A percentile compares a stretch with the other conserved stretches of the same genome.
Evolutionary conservation across 2,113 vertebrate species (phyloP).

Genomic region (Macquaria australasica): DNA sequence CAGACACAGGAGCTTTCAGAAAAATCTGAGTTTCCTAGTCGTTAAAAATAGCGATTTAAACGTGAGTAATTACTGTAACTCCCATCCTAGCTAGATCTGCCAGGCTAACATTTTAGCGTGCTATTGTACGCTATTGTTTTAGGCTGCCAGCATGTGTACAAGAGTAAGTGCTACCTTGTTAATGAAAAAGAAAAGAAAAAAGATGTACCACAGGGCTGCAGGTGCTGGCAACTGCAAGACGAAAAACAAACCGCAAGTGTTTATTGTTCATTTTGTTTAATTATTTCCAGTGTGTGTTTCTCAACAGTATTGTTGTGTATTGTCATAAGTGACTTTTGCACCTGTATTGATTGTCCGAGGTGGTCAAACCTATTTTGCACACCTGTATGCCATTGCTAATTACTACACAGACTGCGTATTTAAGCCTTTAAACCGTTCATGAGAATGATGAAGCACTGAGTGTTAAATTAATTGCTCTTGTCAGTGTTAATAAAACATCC

Average conservation of each 20-base stretch:
- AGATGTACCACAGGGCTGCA: background rate
- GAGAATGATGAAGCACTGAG: no score
- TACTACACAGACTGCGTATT: background rate
- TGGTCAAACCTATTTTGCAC: no score
- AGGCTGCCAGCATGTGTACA: no score
- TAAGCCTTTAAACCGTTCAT: background rate
- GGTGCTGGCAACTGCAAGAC: background rate
- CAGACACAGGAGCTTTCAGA: background rate
- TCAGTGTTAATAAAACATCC: no score
- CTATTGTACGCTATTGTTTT: background rate
- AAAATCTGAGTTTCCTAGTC: no score
- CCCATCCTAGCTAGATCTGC: background rate
- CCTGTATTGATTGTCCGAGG: no score
- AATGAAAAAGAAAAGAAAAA: background rate
- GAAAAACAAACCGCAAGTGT: no score
- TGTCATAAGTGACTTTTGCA: no score
- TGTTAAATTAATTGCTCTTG: no score
- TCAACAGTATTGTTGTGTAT: no score
- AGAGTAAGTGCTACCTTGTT: background rate
- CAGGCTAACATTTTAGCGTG: background rate
- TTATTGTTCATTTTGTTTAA: background rate
- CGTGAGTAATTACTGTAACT: background rate
- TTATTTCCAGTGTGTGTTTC: background rate
- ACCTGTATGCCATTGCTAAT: background rate
- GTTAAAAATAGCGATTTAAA: no score